Conservation (phyloP, 2,888 invertebrate species). For the Mythimna albipuncta region DNA sequence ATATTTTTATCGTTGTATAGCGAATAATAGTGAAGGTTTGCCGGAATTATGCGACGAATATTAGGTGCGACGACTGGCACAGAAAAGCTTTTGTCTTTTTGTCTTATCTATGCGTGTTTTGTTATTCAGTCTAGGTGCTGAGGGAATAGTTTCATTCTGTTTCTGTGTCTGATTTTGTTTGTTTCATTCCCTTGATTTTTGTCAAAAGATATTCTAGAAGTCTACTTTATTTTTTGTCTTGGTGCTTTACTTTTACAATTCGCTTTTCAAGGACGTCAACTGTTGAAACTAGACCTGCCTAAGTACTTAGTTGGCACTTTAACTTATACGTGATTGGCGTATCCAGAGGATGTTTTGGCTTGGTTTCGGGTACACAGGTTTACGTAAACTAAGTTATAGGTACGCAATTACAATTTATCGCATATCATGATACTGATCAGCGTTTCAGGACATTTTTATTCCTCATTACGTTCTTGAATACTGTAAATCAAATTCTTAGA, state of each 20-base stretch:
- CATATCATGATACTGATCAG: no score
- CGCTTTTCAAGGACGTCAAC: neutral
- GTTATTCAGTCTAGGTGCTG: slow-evolving; percentile 1
- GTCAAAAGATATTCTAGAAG: neutral
- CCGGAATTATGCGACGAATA: slow-evolving; percentile 30
- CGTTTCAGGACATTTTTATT: slow-evolving; percentile 1
- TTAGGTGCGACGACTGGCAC: neutral
- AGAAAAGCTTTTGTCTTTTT: slow-evolving; percentile 17
- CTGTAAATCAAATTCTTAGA: slow-evolving; percentile 19
- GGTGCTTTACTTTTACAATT: neutral
- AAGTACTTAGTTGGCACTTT: neutral
- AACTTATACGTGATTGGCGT: neutral
- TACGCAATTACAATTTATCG: neutral
- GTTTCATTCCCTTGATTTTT: neutral
- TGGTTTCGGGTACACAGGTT: neutral
- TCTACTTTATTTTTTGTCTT: neutral
- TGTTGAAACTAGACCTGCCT: neutral
- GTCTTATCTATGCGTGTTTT: slow-evolving; percentile 19
- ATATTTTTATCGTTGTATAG: slow-evolving; percentile 38
- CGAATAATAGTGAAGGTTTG: slow-evolving; percentile 35
- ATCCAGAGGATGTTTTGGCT: neutral
- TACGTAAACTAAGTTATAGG: neutral
- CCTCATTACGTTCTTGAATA: neutral
- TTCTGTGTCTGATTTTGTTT: neutral
- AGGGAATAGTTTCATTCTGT: slow-evolving; percentile 1